Evolutionary conservation across 2,797 vertebrate genomes (phyloP).

Genomic region (Apodemus agrarius): DNA sequence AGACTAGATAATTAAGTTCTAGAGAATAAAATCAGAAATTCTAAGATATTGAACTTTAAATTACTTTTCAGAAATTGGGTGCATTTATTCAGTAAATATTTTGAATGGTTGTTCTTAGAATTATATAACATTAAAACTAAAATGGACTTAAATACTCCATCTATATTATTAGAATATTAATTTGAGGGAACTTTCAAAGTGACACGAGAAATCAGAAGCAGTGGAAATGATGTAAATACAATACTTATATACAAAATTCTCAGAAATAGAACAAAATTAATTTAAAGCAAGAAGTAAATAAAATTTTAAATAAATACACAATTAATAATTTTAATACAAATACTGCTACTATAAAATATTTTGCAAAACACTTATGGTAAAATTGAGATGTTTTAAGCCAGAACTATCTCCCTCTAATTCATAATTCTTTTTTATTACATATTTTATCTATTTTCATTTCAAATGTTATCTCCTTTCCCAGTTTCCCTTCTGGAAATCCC

Average conservation of each 20-base stretch:
- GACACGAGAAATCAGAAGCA: background rate
- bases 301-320: background rate
- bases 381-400: background rate
- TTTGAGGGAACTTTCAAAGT: background rate
- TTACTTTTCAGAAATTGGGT: background rate
- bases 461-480: too few species aligned
- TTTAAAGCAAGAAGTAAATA: background rate
- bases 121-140: background rate
- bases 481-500: too few species aligned
- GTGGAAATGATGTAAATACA: background rate
- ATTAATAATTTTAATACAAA: background rate
- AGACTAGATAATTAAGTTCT: background rate
- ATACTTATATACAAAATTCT: background rate
- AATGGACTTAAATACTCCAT: background rate
- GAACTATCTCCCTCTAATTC: background rate
- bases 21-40: background rate
- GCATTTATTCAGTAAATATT: background rate
- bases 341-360: background rate
- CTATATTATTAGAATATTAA: background rate
- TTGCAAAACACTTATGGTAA: background rate
- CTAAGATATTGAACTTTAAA: background rate
- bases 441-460: too few species aligned
- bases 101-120: background rate
- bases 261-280: background rate
- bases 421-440: background rate